Base-by-base conservation (phyloP, 2,797 vertebrate genomes). In the Typhlichthys subterraneus region DNA sequence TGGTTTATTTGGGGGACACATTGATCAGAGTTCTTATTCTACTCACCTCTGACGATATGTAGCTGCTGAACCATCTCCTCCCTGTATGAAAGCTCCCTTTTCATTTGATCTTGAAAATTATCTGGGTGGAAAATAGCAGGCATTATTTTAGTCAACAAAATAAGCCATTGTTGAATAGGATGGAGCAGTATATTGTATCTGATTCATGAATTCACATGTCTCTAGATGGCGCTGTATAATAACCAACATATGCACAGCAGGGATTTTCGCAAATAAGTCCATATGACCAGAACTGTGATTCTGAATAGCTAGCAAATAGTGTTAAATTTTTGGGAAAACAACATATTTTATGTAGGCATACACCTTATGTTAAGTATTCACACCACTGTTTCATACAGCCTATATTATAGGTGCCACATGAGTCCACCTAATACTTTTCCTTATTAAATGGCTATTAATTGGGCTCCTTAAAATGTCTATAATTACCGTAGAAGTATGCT, bases 71-170 rank as follows among this genome's bases (percentile, higher is more conserved):
- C 96, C 97, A 99, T 98, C 87, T 98, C 97, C 80, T 98, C 97
- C 75, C 97, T 88, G 83, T 98, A 98, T 53, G 97, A 96, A 79
- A 99, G 92, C 86, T 99, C 97, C 82, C 97, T 92, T 85, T 99
- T 99, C 97, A 99, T 99, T 88, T 99, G 97, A 89, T 98, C 96
- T 89, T 99, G 97, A 82, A 99, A 99, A 90, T 98, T 99, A 92
- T 99, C 97, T 99, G 90, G 59, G 83, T 85, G 87, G 54, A 19
- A 80, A 70, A 70, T 1, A 3, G 13, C 49, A 59, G 54, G 8
- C 13, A 61, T 13, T 57, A 70, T 55, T 45, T 19, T 13, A 73
- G 33, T 64, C 45, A 57, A 17, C 13, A 42, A 14, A 56, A 45
- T 33, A 17, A 33, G 12, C 4, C 33, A 14, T 3, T 49, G n/a